A percentile compares a stretch with the other conserved stretches of the same genome.
Evolutionary conservation across 2,113 vertebrate genomes (phyloP).

Genomic region (Nannobrachium achirus): DNA sequence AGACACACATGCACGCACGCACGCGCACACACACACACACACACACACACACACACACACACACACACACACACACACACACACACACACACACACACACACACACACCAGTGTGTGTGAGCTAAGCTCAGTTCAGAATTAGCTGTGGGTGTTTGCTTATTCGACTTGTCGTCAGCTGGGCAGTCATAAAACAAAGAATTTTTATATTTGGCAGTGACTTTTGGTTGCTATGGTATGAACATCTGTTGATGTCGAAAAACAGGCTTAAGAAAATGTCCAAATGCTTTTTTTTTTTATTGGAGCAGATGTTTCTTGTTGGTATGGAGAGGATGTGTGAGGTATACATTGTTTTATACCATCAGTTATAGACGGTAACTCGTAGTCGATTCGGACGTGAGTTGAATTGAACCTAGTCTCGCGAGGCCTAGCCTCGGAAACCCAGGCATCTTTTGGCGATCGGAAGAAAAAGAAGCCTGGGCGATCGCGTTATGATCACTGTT

Average conservation of each 20-base stretch:
- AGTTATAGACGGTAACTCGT: too few relatives aligned
- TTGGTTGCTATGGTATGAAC: constrained; percentile 19
- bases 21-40: not conserved
- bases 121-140: constrained; percentile 10
- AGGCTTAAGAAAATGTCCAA: constrained; percentile 30
- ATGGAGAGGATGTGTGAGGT: constrained; percentile 41
- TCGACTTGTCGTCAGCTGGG: not conserved
- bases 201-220: constrained; percentile 18
- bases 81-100: not conserved
- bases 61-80: constrained; percentile 15
- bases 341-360: constrained; percentile 15
- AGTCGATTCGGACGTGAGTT: too few relatives aligned
- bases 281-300: constrained; percentile 17
- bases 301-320: constrained; percentile 50
- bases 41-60: constrained; percentile 6
- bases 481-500: too few relatives aligned
- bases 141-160: constrained; percentile 9
- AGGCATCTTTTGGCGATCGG: too few relatives aligned
- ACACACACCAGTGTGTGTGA: not conserved
- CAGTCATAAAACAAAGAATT: not conserved
- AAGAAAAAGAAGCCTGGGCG: too few relatives aligned
- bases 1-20: not conserved
- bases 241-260: constrained; percentile 32
- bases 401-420: too few relatives aligned
- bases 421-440: too few relatives aligned